Evolutionary conservation across 2,888 invertebrate species (phyloP).

Genomic region (Diachrysia chrysitis): DNA sequence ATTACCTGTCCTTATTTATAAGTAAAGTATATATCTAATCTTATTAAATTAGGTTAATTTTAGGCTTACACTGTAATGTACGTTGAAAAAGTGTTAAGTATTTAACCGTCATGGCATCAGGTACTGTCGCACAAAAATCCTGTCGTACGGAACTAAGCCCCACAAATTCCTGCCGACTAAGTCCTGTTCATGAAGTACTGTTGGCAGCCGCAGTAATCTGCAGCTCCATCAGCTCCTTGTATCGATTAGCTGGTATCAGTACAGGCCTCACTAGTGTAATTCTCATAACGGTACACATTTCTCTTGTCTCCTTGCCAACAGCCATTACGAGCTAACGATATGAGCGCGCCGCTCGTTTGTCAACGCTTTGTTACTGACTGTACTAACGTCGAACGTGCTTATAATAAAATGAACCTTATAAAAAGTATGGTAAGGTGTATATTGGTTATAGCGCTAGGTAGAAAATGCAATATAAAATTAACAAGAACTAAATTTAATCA

Average conservation of each 20-base stretch:
- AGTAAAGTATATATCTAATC: no score
- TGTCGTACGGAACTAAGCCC: slow-evolving; percentile 13
- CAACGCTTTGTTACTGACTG: slow-evolving; percentile 61
- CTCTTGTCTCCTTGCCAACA: slow-evolving; percentile 65
- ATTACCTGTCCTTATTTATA: no score
- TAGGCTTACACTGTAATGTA: not conserved
- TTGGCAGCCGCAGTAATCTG: slow-evolving; percentile 47
- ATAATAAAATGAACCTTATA: slow-evolving; percentile 48
- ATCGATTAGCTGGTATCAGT: slow-evolving; percentile 48
- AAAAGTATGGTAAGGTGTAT: slow-evolving; percentile 20
- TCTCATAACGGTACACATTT: slow-evolving; percentile 61
- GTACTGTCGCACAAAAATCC: not conserved
- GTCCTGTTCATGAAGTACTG: slow-evolving; percentile 7
- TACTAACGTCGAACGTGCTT: slow-evolving; percentile 47
- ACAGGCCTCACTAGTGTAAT: slow-evolving; percentile 53
- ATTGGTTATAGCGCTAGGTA: slow-evolving; percentile 7
- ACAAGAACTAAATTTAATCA: slow-evolving; percentile 42
- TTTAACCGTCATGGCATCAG: not conserved
- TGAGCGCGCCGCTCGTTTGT: slow-evolving; percentile 64
- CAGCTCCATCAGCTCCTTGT: slow-evolving; percentile 41
- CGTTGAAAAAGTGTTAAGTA: not conserved
- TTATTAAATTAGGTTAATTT: no score
- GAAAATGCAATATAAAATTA: slow-evolving; percentile 43
- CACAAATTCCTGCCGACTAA: not conserved
- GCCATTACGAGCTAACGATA: slow-evolving; percentile 63